Conservation (phyloP, 92 coral and sea anemone species). For the Metridium senile region DNA sequence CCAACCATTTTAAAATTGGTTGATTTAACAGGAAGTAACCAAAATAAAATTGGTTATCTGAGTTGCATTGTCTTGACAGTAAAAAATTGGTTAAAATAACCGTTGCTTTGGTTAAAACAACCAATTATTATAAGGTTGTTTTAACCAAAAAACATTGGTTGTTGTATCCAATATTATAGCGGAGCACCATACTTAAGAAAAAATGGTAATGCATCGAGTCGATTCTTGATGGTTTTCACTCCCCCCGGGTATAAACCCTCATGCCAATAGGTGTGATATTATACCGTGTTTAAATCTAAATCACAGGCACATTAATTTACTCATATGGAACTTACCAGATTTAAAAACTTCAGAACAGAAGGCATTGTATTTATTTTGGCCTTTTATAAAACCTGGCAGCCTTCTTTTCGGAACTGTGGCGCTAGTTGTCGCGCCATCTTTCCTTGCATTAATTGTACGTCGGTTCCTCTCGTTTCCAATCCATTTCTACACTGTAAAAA, state of each 20-base stretch:
- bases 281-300: too few relatives aligned
- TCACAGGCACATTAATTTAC: too few relatives aligned
- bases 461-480: too few relatives aligned
- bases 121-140: neutral
- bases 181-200: too few relatives aligned
- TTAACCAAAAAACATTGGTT: neutral
- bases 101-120: slow-evolving; percentile 1
- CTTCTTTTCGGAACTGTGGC: neutral
- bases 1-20: neutral
- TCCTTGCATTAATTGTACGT: too few relatives aligned
- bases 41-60: neutral
- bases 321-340: neutral
- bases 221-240: too few relatives aligned
- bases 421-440: too few relatives aligned
- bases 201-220: too few relatives aligned
- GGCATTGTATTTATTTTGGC: neutral
- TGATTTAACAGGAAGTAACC: neutral
- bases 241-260: too few relatives aligned
- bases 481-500: too few relatives aligned
- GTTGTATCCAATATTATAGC: neutral
- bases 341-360: neutral
- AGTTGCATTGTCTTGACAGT: neutral
- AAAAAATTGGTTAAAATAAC: neutral
- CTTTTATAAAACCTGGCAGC: neutral
- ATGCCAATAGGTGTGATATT: too few relatives aligned